Base-by-base conservation (phyloP, 2,113 vertebrate genomes). In the Elephantulus edwardii region DNA sequence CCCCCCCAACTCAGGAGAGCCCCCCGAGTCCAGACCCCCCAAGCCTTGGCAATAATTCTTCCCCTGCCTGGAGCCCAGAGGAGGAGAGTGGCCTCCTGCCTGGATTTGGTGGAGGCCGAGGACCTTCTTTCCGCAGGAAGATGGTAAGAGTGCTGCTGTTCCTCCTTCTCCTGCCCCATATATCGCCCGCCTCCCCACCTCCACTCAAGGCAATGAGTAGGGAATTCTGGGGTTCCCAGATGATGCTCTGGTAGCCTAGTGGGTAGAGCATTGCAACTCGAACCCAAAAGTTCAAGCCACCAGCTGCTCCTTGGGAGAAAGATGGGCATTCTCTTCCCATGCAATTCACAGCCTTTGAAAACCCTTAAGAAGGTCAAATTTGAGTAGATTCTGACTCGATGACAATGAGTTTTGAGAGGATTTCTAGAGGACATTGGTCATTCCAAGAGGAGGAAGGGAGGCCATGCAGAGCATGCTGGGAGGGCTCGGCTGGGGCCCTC, bases 31-130 rank as follows among this genome's bases (percentile, higher is more conserved):
- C 96, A 33, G 95, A 94, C 11, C 90, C 79, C 46, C 88, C 95
- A 35, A 95, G 96, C 86, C 88, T 96, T 0, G 93, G 93, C 91
- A 95, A 91, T 92, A 96, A 93, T 38, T 91, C 95, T 52, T 93
- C 96, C 83, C 94, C 96, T 40, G 95, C 91, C 93, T 95, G 97
- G 75, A 97, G 95, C 87, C 96, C 97, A 8, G 93, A 94, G 8
- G 98, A 96, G 17, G 96, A 96, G 40, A 97, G 60, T 35, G 46
- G 91, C 83, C 92, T 96, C 35, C 95, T 96, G 30, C 98, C 97
- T 0, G 97, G 96, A 48, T 92, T 98, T 91, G 97, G 97, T 7
- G 81, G 89, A 3, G 3, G n/a, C 76, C 86, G 79, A 6, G 95
- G 93, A 30, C 89, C 95, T 91, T 92, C 95, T 62, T 95, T 95